phyloP scores from a whole-genome alignment of 2,888 invertebrate species.

The Eristalis pertinax region DNA sequence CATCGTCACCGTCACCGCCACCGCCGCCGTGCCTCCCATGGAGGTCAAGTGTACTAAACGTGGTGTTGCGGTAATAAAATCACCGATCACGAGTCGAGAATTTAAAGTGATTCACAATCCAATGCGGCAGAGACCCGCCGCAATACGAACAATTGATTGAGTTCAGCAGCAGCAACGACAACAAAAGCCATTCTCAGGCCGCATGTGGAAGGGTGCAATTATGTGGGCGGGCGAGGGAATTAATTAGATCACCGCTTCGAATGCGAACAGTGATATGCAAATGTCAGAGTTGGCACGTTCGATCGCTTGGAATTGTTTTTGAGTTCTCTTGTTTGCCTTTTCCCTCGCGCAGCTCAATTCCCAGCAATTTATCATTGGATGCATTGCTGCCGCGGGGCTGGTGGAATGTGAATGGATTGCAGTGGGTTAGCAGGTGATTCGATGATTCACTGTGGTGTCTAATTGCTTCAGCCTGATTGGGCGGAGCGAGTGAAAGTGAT shows the following conservation, averaged over 20 bases:
- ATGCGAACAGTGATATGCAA: constrained; percentile 46
- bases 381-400: constrained; percentile 4
- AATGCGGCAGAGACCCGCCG: background rate
- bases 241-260: constrained; percentile 43
- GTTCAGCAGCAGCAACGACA: background rate
- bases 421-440: constrained; percentile 32
- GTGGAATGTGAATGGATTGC: constrained; percentile 28
- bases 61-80: background rate
- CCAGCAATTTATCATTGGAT: constrained; percentile 37
- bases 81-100: constrained; percentile 23
- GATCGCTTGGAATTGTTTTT: constrained; percentile 46
- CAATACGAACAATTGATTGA: constrained; percentile 16
- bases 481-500: background rate
- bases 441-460: background rate
- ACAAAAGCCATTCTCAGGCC: background rate
- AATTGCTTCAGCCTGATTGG: background rate
- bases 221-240: constrained; percentile 17
- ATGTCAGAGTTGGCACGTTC: constrained; percentile 62
- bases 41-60: background rate
- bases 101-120: constrained; percentile 35
- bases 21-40: background rate
- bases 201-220: constrained; percentile 2
- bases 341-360: background rate
- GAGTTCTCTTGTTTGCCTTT: constrained; percentile 1
- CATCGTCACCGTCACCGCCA: background rate